Evolutionary conservation across 1,140 invertebrate genomes (phyloP).

Genomic region (Drosophila simulans): DNA sequence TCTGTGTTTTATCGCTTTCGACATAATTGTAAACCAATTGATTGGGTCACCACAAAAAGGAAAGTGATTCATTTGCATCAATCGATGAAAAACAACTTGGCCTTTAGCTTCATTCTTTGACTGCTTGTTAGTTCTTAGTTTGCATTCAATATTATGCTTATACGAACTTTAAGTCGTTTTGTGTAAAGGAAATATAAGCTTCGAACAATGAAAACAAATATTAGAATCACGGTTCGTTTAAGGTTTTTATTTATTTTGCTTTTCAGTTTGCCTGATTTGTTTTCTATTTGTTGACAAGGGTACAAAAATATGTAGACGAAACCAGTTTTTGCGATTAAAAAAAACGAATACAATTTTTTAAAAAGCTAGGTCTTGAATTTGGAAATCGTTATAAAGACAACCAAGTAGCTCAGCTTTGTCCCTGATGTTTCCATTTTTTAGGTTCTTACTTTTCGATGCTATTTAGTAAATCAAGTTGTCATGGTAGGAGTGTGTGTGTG

Average conservation of each 20-base stretch:
- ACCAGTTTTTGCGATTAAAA: no score
- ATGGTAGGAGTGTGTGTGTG: constrained; percentile 19
- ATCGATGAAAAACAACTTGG: neutral
- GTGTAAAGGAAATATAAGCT: no score
- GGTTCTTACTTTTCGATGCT: constrained; percentile 1
- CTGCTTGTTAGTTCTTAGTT: neutral
- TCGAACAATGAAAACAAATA: no score
- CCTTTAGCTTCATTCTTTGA: neutral
- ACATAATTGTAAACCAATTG: constrained; percentile 65
- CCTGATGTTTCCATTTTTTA: neutral
- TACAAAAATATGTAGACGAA: no score
- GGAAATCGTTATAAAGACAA: neutral
- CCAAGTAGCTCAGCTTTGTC: neutral
- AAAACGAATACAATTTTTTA: no score
- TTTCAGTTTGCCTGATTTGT: no score
- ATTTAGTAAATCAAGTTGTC: constrained; percentile 3
- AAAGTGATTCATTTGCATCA: constrained; percentile 46
- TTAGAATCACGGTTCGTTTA: no score
- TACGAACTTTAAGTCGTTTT: no score
- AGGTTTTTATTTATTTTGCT: no score
- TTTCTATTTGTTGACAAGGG: no score
- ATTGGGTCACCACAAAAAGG: constrained; percentile 21
- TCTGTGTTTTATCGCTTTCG: constrained; percentile 37
- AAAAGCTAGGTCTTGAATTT: no score
- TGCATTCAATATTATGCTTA: neutral